Percentiles rank a stretch among this genome's conserved stretches.
These are phyloP conservation scores for Mixornis gularis DNA, from an alignment of 2,113 vertebrate species.

Conservation along the genomic window DNA sequence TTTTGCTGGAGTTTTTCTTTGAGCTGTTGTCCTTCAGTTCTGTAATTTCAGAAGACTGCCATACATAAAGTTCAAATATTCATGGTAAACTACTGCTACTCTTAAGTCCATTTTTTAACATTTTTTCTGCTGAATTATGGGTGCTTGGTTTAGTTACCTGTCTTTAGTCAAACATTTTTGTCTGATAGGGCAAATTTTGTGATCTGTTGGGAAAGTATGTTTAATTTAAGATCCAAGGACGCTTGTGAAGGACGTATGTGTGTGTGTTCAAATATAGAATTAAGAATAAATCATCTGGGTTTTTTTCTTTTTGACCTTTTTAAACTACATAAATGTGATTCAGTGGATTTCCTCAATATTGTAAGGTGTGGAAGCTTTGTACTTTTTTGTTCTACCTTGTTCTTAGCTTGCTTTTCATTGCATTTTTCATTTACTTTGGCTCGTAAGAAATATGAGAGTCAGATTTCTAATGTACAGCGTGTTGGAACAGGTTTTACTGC, in stretches of 20 bases:
- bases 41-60: neutral
- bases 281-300: neutral
- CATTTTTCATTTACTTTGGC: neutral
- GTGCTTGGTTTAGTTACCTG: neutral
- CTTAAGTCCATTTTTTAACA: neutral
- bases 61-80: neutral
- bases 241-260: neutral
- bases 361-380: neutral
- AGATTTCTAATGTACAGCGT: neutral
- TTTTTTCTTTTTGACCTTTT: neutral
- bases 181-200: neutral
- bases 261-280: neutral
- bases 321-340: neutral
- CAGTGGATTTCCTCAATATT: neutral
- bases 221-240: neutral
- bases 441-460: neutral
- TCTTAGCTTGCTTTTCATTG: neutral
- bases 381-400: neutral
- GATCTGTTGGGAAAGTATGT: neutral
- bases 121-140: neutral
- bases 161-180: neutral
- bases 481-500: slow-evolving; percentile 34
- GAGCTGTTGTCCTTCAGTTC: neutral
- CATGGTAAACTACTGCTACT: neutral
- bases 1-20: neutral